Base-by-base conservation (phyloP, 2,113 vertebrate genomes). In the Pluvialis apricaria region DNA sequence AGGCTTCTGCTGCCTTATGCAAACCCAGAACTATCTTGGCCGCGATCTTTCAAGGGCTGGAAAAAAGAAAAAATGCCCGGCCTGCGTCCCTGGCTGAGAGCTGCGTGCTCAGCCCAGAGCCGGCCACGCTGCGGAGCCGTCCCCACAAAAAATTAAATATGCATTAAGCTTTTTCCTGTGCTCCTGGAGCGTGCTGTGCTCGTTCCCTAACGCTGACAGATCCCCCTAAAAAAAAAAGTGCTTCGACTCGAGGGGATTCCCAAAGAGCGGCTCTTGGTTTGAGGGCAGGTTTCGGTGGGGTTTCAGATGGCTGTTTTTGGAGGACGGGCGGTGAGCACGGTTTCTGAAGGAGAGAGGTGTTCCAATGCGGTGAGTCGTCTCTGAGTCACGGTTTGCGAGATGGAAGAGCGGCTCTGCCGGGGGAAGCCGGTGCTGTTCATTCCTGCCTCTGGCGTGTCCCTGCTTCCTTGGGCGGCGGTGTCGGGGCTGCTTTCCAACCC, bases 21-120 rank as follows among this genome's bases (percentile, higher is more conserved):
- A 88, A 87, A 80, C 86, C 38, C 81, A 54, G 26, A 86, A 25
- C 44, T 95, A 89, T 79, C 93, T 89, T 31, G 52, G 84, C 75
- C 3, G 0, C 1, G 7, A 80, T 93, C 60, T 94, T 88, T 65
- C 1, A 6, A 92, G 89, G 61, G 76, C 32, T 69, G 86, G 81
- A 77, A 95, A 86, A 86, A 69, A 47, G 19, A 47, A 20, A 20
- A 47, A 11, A 47, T 4, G 86, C 69, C 58, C 57, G n/a, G 65
- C 77, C 10, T 24, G 65, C 69, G 28, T 18, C 44, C 8, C 60
- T 34, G 81, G 52, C 58, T 7, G 70, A 11, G 44, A 75, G 82
- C n/a, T 54, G 80, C 18, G 13, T 16, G 38, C 26, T 26, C 32
- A 26, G 51, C 71, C 29, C 3, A 11, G 57, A 62, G 42, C 57